Base-by-base conservation (phyloP, 2,888 invertebrate genomes). In the Desoria tigrina region DNA sequence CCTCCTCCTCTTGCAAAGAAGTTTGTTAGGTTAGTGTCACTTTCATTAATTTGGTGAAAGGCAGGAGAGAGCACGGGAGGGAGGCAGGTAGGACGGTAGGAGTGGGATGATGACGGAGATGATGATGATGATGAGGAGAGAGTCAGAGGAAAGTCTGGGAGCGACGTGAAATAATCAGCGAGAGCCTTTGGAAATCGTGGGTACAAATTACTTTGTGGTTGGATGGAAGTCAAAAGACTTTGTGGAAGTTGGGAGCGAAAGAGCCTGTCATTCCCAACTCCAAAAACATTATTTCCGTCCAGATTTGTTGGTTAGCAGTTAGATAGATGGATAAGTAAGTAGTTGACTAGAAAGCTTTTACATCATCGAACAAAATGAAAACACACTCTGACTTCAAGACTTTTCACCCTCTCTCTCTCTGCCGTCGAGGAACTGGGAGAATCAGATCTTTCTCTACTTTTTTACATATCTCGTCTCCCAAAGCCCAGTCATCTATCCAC, bases 241-340 rank as follows among this genome's bases (percentile, higher is more conserved):
- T 64, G n/a, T n/a, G 18, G 57, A 69, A 69, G 63, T 69, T 62
- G 55, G 51, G 26, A 51, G 51, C 65, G 66, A 71, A 65, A 71
- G 69, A 42, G 70, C 65, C 65, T 70, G 69, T 71, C 68, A 71
- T 63, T 67, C 67, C 80, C 79, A 80, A 66, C 66, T 69, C 64
- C 55, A 80, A 80, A 79, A 80, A 80, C 80, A 79, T 78, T 78
- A 78, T 80, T 81, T 81, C 79, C 81, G 42, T 57, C 39, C 42
- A 42, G 58, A 54, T 59, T 64, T 64, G 59, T 58, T 59, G 51
- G 53, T 42, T 57, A 45, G 42, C 9, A 18, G 55, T 24, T 37
- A 51, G 26, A 26, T 51, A 23, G 26, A 23, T 51, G 21, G 26
- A 26, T 51, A 51, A 51, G 51, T 51, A 23, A 18, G 24, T 51